Conservation (phyloP, 1,140 invertebrate genomes). For the Caerostris darwini region DNA sequence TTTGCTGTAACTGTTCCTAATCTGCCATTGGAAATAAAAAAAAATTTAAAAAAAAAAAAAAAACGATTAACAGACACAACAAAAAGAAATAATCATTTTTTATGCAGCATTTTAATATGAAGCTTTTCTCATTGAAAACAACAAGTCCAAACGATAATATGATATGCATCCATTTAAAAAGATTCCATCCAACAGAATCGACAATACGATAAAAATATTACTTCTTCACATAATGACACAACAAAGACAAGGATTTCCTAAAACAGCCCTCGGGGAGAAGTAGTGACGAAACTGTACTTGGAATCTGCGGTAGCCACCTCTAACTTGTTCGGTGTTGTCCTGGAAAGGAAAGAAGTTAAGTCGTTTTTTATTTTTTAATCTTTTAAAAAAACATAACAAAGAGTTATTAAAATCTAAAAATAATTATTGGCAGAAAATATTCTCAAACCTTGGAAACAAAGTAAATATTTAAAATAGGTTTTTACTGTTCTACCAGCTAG, state of each 20-base stretch:
- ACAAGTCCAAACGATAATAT: not conserved
- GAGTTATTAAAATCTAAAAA: too few relatives aligned
- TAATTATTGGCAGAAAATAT: too few relatives aligned
- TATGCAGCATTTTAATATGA: too few relatives aligned
- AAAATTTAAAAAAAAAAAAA: too few relatives aligned
- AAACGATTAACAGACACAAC: too few relatives aligned
- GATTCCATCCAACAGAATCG: not conserved
- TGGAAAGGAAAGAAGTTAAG: not conserved
- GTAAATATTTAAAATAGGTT: too few relatives aligned
- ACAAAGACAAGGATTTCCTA: slow-evolving; percentile 41
- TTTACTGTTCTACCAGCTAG: too few relatives aligned
- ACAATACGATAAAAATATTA: not conserved
- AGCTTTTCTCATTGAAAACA: too few relatives aligned
- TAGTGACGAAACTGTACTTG: slow-evolving; percentile 52
- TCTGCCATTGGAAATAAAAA: too few relatives aligned
- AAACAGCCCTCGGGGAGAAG: slow-evolving; percentile 22
- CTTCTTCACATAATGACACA: slow-evolving; percentile 53
- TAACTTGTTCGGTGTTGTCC: slow-evolving; percentile 25
- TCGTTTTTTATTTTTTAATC: not conserved
- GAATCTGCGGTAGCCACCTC: slow-evolving; percentile 31
- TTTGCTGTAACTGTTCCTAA: too few relatives aligned
- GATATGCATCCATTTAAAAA: not conserved
- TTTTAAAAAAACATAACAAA: not conserved
- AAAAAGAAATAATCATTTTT: too few relatives aligned
- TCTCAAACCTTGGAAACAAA: too few relatives aligned